A percentile compares a stretch with the other conserved stretches of the same genome.
Evolutionary conservation across 2,797 vertebrate species (phyloP).

Genomic region (Mycteria americana): DNA sequence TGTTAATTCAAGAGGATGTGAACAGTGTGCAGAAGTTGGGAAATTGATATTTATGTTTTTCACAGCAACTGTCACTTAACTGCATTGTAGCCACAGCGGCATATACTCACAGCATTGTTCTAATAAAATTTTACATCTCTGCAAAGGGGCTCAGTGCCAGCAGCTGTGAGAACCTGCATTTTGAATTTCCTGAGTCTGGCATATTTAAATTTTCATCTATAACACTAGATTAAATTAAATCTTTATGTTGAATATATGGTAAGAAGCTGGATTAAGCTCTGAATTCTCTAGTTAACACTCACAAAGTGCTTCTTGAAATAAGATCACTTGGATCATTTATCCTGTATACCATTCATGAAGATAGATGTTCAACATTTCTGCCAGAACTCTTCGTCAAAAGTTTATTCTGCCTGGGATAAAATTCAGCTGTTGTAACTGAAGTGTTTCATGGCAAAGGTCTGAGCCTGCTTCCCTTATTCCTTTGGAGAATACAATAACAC

Average conservation of each 20-base stretch:
- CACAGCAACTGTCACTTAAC: slow-evolving; percentile 21
- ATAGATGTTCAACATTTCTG: slow-evolving; percentile 32
- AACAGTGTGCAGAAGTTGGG: neutral
- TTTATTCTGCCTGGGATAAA: slow-evolving; percentile 23
- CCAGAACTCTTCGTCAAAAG: neutral
- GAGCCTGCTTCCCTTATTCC: neutral
- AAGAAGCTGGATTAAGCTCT: slow-evolving; percentile 43
- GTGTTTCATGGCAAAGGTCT: slow-evolving; percentile 16
- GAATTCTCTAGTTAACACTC: slow-evolving; percentile 46
- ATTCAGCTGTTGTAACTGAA: slow-evolving; percentile 38
- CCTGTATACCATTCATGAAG: slow-evolving; percentile 22
- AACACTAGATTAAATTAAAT: slow-evolving; percentile 54
- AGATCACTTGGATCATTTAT: slow-evolving; percentile 34
- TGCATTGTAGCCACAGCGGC: neutral
- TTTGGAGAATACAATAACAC: neutral
- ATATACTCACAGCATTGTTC: neutral
- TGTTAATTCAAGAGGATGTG: slow-evolving; percentile 19
- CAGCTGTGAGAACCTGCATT: neutral
- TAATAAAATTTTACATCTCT: neutral
- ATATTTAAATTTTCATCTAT: slow-evolving; percentile 47
- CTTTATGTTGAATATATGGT: slow-evolving; percentile 44
- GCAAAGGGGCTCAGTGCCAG: neutral
- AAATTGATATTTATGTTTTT: slow-evolving; percentile 36
- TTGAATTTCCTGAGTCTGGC: slow-evolving; percentile 34
- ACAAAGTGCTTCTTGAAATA: slow-evolving; percentile 55